These are phyloP conservation scores for Penelope pileata DNA, from an alignment of 2,113 vertebrate genomes.

Conservation along the genomic window DNA sequence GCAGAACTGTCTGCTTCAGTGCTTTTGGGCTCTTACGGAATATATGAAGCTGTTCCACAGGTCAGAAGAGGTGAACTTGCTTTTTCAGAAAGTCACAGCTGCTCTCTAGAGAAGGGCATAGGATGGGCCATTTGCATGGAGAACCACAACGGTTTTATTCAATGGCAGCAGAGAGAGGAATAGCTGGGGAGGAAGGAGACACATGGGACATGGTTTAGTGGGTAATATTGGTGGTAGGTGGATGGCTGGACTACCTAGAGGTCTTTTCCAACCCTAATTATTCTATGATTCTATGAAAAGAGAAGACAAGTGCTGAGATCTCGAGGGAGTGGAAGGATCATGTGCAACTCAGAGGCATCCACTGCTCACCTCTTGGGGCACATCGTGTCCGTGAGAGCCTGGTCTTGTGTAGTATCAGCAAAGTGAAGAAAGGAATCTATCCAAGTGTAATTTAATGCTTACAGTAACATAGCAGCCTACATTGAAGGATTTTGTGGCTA, in stretches of 20 bases:
- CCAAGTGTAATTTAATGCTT: neutral
- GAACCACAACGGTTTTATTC: neutral
- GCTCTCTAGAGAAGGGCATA: neutral
- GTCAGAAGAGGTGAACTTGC: constrained; percentile 5
- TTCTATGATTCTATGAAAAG: no score
- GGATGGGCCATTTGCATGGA: neutral
- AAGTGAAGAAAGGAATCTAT: neutral
- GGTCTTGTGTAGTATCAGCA: neutral
- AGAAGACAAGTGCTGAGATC: neutral
- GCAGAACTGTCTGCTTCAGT: neutral
- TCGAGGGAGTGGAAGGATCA: neutral
- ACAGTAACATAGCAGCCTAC: neutral
- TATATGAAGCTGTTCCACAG: neutral
- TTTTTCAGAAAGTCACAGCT: neutral
- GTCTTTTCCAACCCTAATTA: no score
- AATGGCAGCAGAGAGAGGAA: neutral
- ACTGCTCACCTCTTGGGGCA: neutral
- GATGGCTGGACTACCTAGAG: no score
- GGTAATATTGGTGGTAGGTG: no score
- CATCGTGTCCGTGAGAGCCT: neutral
- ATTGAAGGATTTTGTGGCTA: neutral
- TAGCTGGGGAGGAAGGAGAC: neutral
- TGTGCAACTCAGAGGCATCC: neutral
- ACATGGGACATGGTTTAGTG: no score
- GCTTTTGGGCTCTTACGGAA: neutral